Percentiles rank a stretch among this genome's conserved stretches.
Conservation (phyloP, 1,140 invertebrate genomes). For the Drosophila ambigua region DNA sequence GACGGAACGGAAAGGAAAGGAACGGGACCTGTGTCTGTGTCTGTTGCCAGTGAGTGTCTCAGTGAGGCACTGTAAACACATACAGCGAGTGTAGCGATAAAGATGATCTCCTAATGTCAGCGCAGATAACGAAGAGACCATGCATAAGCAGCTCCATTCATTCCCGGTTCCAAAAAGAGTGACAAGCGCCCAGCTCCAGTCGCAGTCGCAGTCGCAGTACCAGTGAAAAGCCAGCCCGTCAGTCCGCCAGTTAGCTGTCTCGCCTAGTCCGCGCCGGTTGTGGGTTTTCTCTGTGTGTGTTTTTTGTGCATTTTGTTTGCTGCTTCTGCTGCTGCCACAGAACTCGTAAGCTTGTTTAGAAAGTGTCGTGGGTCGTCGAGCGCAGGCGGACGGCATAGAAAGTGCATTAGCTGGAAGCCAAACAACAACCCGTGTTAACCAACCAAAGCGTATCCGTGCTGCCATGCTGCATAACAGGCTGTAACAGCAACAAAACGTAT, state of each 20-base stretch:
- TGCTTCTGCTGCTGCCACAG: background rate
- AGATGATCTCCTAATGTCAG: conserved; percentile 56
- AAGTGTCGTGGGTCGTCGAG: conserved; percentile 22
- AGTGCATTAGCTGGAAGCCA: conserved; percentile 49
- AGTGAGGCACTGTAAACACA: background rate
- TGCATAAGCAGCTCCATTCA: conserved; percentile 36
- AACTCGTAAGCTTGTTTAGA: conserved; percentile 23
- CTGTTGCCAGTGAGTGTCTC: too few species aligned
- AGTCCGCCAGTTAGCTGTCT: conserved; percentile 19
- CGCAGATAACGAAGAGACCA: conserved; percentile 43
- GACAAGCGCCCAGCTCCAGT: conserved; percentile 6
- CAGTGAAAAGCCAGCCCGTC: background rate
- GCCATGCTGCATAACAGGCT: too few species aligned
- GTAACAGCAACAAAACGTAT: background rate
- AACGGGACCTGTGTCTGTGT: too few species aligned
- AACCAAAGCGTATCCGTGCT: too few species aligned
- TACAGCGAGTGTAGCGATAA: conserved; percentile 23
- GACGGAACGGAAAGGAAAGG: background rate
- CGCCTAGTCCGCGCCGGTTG: conserved; percentile 29
- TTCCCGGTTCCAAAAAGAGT: conserved; percentile 14
- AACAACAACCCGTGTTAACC: conserved; percentile 20
- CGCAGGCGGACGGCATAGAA: conserved; percentile 23
- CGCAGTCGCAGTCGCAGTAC: background rate
- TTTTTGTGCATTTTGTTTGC: too few species aligned
- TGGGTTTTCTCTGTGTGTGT: conserved; percentile 1